These are phyloP conservation scores for Xiphorhynchus elegans DNA, from an alignment of 2,113 vertebrate species.

Conservation along the genomic window DNA sequence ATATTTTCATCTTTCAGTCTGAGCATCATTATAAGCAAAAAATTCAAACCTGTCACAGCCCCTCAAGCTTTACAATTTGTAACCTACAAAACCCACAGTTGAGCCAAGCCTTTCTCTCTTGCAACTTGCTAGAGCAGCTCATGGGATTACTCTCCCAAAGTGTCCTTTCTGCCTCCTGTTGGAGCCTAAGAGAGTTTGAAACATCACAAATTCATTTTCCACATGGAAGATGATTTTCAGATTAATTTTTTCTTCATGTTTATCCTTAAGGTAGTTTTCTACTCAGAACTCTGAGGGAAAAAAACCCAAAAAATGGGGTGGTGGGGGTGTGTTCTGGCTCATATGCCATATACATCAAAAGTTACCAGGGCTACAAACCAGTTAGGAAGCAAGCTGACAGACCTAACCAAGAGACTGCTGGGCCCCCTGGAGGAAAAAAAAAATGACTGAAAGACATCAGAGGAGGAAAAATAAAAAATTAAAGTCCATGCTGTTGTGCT, in stretches of 20 bases:
- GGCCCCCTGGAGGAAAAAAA: background rate
- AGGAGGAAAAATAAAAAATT: background rate
- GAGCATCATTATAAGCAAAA: slow-evolving; percentile 14
- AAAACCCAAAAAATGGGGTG: background rate
- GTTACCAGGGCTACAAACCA: background rate
- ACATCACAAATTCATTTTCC: background rate
- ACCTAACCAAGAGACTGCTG: background rate
- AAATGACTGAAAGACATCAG: background rate
- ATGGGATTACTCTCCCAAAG: background rate
- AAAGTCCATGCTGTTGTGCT: background rate
- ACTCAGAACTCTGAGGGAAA: background rate
- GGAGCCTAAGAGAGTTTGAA: background rate
- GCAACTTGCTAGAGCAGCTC: background rate
- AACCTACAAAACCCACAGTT: background rate
- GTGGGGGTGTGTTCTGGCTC: background rate
- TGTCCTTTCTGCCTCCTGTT: background rate
- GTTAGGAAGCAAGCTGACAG: background rate
- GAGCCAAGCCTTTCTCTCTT: background rate
- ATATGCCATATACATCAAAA: background rate
- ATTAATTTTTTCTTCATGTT: background rate
- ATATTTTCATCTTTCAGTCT: slow-evolving; percentile 29
- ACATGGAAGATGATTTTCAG: background rate
- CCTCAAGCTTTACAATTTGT: background rate
- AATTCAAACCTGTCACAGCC: background rate
- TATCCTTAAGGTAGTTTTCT: background rate